Percentiles rank a stretch among this genome's conserved stretches.
phyloP scores from a whole-genome alignment of 2,888 invertebrate genomes.

The Dynastes grantii region DNA sequence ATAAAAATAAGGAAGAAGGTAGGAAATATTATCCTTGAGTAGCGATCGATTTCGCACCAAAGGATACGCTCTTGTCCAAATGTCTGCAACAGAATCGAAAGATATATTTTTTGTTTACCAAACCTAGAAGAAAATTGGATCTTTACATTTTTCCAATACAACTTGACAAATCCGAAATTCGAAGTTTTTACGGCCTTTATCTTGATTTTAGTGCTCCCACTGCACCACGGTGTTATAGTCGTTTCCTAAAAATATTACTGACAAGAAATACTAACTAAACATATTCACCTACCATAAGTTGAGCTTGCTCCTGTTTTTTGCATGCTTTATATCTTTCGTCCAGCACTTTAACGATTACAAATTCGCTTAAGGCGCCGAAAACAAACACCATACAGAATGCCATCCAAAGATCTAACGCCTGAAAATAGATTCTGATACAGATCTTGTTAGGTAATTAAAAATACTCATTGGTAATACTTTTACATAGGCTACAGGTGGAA shows the following conservation, averaged over 20 bases:
- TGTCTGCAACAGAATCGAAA: conserved; percentile 66
- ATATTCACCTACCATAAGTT: conserved; percentile 65
- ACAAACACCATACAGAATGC: conserved; percentile 91
- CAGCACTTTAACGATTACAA: conserved; percentile 87
- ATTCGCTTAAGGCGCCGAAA: conserved; percentile 87
- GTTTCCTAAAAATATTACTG: conserved; percentile 55
- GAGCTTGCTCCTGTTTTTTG: conserved; percentile 74
- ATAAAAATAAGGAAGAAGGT: conserved; percentile 85
- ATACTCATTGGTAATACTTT: conserved; percentile 74
- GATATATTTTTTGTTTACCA: not conserved
- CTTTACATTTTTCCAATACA: conserved; percentile 65
- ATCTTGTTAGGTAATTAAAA: not conserved
- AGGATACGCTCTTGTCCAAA: conserved; percentile 82
- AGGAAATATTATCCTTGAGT: conserved; percentile 85
- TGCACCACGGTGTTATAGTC: conserved; percentile 63
- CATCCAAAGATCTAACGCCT: conserved; percentile 92
- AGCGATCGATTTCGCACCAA: conserved; percentile 85
- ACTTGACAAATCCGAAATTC: conserved; percentile 41
- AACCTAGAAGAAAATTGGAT: conserved; percentile 1
- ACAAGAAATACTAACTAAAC: not conserved
- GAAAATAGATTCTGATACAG: conserved; percentile 54
- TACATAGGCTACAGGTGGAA: conserved; percentile 90
- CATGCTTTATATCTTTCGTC: conserved; percentile 82
- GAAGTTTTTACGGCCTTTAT: conserved; percentile 7
- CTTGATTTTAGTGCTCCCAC: conserved; percentile 55